Evolutionary conservation across 35 echinoderm and acorn worm genomes (phyloP), one percentile per base, ranked within the genome.

Genomic region (Stichopus chloronotus): DNA sequence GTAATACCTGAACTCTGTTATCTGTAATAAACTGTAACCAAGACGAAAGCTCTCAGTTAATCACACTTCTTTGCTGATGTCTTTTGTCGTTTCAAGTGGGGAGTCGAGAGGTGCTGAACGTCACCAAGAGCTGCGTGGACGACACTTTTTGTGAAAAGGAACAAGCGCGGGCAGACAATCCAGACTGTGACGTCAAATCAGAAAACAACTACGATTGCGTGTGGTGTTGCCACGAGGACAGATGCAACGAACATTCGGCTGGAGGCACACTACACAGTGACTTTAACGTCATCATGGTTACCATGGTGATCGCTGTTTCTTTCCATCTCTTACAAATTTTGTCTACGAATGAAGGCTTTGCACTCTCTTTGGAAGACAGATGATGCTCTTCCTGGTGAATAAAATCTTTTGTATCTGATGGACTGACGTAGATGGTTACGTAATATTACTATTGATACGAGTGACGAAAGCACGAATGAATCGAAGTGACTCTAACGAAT

Each of bases 171-270:
- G 71, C 87, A 10, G 23, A 89, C 2, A 89, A 89, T 22, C 59
- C 57, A 52, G n/a, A 72, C 7, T 89, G 87, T 89, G 87, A 89
- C 12, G 57, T 89, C 6, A 53, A 8, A 11, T 17, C n/a, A 6
- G 87, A 89, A 6, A 13, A 89, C 52, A 89, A 65, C 60, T 89
- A 89, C 25, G 87, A 89, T 59, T 89, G 87, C 52, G 87, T 89
- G 25, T 89, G 87, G 87, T 89, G 87, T 72, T 89, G 87, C 30
- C 21, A 71, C 4, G 60, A 60, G 20, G 87, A 89, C 22, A 89
- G 23, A 89, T 89, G 87, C 60, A 89, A 89, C 61, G 59, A 89
- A 71, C 23, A 89, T 72, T 89, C 87, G 21, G 65, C 57, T 17
- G 87, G 57, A 57, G 22, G 52, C 12, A n/a, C 12, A 8, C 52